Evolutionary conservation across 2,797 vertebrate genomes (phyloP).

Genomic region (Siniperca undulata): DNA sequence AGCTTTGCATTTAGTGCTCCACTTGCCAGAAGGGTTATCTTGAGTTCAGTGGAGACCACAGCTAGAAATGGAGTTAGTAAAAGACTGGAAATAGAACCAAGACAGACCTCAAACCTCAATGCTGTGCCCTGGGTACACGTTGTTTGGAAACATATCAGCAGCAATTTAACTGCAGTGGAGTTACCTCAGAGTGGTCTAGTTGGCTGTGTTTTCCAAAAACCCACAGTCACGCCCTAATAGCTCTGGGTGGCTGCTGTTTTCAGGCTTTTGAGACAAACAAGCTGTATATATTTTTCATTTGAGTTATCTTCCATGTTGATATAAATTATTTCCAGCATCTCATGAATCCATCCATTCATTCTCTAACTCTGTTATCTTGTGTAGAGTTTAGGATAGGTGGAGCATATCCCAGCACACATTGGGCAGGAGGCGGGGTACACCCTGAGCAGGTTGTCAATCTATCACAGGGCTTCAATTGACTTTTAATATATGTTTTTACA

Average conservation of each 20-base stretch:
- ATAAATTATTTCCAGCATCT: background rate
- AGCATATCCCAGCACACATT: background rate
- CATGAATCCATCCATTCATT: background rate
- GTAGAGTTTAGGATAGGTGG: background rate
- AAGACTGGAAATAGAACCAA: conserved; percentile 60
- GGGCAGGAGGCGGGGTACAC: no score
- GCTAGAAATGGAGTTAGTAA: conserved; percentile 48
- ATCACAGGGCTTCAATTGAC: background rate
- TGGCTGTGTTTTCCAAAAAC: conserved; percentile 36
- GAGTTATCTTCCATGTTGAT: conserved; percentile 9
- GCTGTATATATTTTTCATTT: background rate
- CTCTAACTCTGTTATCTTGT: background rate
- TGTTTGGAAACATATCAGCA: conserved; percentile 57
- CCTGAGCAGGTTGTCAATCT: background rate
- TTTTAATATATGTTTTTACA: background rate
- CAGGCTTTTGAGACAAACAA: conserved; percentile 28
- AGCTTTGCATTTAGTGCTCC: conserved; percentile 70
- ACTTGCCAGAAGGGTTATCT: conserved; percentile 59
- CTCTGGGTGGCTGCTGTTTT: conserved; percentile 34
- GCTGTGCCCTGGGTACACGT: conserved; percentile 46
- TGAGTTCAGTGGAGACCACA: conserved; percentile 60
- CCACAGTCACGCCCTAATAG: conserved; percentile 40
- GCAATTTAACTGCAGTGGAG: conserved; percentile 32
- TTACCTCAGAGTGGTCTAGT: conserved; percentile 29
- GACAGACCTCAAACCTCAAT: conserved; percentile 28